Conservation (phyloP, 2,888 invertebrate genomes). For the Chrysodeixis includens region DNA sequence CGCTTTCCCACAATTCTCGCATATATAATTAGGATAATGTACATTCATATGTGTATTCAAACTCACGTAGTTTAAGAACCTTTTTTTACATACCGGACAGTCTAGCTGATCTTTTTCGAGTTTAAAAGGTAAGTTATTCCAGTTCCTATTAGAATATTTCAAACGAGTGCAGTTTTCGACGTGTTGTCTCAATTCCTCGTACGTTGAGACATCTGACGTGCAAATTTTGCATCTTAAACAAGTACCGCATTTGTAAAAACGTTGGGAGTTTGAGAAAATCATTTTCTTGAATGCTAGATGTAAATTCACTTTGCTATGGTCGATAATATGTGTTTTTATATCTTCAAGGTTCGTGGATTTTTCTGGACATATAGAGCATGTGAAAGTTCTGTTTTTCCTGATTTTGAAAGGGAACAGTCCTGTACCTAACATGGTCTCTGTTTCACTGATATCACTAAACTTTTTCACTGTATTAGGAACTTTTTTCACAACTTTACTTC, state of each 20-base stretch:
- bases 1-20: slow-evolving; percentile 87
- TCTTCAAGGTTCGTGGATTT: slow-evolving; percentile 73
- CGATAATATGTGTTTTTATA: slow-evolving; percentile 70
- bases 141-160: slow-evolving; percentile 63
- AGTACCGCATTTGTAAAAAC: slow-evolving; percentile 69
- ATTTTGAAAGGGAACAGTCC: slow-evolving; percentile 84
- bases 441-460: slow-evolving; percentile 67
- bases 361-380: slow-evolving; percentile 77
- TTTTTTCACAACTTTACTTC: slow-evolving; percentile 60
- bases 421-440: slow-evolving; percentile 70
- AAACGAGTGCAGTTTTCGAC: slow-evolving; percentile 72
- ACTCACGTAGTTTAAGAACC: slow-evolving; percentile 80
- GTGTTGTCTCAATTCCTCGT: slow-evolving; percentile 72
- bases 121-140: slow-evolving; percentile 82
- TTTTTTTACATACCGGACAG: slow-evolving; percentile 82
- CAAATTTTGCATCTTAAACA: slow-evolving; percentile 80
- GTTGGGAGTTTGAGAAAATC: slow-evolving; percentile 73
- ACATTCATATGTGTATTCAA: slow-evolving; percentile 87
- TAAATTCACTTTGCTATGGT: slow-evolving; percentile 73
- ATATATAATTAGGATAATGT: slow-evolving; percentile 86
- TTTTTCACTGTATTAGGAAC: slow-evolving; percentile 62
- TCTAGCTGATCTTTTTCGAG: slow-evolving; percentile 83
- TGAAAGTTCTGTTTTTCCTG: slow-evolving; percentile 69
- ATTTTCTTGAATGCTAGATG: slow-evolving; percentile 80
- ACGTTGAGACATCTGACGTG: slow-evolving; percentile 71